A percentile compares a stretch with the other conserved stretches of the same genome.
Conservation (phyloP, 92 coral and sea anemone species). For the Zoanthus sansibaricus region DNA sequence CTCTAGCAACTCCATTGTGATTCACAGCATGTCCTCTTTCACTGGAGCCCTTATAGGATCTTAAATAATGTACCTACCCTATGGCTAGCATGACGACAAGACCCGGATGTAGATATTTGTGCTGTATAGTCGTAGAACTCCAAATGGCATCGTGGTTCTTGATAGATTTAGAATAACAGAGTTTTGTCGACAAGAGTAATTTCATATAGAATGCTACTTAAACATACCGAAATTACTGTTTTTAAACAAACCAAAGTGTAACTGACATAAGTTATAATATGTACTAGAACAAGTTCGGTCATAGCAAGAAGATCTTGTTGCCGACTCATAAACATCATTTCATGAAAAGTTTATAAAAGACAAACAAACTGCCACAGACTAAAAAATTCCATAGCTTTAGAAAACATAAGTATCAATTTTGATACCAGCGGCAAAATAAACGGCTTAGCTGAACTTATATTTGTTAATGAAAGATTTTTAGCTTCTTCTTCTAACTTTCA, state of each 20-base stretch:
- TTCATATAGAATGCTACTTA: not conserved
- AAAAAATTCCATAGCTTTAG: not conserved
- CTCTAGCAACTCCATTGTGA: constrained; percentile 82
- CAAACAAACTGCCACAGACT: not conserved
- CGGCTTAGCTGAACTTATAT: not conserved
- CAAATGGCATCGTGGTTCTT: not conserved
- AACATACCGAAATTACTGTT: not conserved
- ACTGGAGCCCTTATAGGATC: constrained; percentile 93
- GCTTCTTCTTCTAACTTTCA: too few relatives aligned
- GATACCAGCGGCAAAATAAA: not conserved
- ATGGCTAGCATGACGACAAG: not conserved
- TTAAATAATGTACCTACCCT: not conserved
- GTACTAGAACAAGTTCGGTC: not conserved
- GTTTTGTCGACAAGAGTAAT: not conserved
- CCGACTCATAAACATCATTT: not conserved
- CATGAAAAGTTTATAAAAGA: not conserved
- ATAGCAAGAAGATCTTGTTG: not conserved
- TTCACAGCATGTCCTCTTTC: constrained; percentile 82
- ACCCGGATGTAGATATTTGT: constrained; percentile 39
- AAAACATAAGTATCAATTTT: not conserved
- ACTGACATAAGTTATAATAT: not conserved
- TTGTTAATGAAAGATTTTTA: too few relatives aligned
- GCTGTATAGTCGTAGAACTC: constrained; percentile 16
- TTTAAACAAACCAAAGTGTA: not conserved
- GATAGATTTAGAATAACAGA: not conserved